Evolutionary conservation across 1,140 invertebrate genomes (phyloP).

Genomic region (Rhopalosiphum maidis): DNA sequence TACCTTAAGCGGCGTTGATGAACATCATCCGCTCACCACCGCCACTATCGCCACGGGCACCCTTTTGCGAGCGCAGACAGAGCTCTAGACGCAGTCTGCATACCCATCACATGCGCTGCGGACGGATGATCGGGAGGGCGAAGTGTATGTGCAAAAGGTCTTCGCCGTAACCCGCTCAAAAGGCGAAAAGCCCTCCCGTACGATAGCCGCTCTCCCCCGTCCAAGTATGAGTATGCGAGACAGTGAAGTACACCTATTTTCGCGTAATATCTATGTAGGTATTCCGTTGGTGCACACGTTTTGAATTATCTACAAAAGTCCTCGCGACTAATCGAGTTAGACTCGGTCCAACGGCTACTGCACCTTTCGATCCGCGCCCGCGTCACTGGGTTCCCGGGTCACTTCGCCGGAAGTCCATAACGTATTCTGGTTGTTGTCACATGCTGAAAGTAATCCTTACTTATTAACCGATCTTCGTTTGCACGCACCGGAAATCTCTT

Average conservation of each 20-base stretch:
- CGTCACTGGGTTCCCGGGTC: not conserved
- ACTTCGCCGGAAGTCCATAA: not conserved
- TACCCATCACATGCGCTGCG: rapidly evolving
- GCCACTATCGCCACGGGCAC: not conserved
- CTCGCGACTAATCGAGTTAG: not conserved
- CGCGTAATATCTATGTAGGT: not conserved
- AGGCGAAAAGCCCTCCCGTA: not conserved
- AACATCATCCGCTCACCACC: not conserved
- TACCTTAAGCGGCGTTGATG: not conserved
- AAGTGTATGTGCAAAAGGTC: not conserved
- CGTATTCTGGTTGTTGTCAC: not conserved
- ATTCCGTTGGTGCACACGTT: not conserved
- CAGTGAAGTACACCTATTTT: too few species aligned
- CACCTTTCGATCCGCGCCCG: not conserved
- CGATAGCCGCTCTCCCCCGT: not conserved
- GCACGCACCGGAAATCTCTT: not conserved
- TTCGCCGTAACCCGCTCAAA: not conserved
- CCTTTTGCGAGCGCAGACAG: not conserved
- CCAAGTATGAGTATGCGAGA: not conserved
- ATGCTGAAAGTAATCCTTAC: not conserved
- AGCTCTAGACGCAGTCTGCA: not conserved
- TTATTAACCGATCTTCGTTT: not conserved
- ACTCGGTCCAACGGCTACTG: not conserved
- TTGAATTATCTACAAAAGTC: conserved; percentile 3
- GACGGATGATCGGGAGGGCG: too few species aligned